Evolutionary conservation across 2,888 invertebrate species (phyloP), one percentile per base, ranked within the genome.

Genomic region (Caradrina clavipalpis): DNA sequence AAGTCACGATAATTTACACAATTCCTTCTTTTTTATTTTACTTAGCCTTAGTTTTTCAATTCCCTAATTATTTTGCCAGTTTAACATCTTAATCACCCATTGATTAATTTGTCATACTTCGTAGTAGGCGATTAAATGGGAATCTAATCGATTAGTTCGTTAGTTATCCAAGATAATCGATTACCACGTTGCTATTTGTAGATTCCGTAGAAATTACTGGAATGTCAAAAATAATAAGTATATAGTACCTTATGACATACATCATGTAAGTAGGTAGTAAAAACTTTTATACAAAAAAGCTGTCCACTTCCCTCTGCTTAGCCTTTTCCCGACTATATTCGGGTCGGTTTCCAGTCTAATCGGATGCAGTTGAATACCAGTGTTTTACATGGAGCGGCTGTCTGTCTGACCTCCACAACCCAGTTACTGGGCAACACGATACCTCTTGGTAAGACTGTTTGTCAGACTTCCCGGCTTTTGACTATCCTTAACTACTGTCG

Each of bases 91-190:
- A 69, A 81, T 54, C 26, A 73, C 42, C 47, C 64, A 68, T 77
- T 77, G 50, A 62, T 51, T 21, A 51, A 70, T 81, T 78, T 19
- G 61, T 42, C 21, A 65, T 66, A 76, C 63, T 26, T 58, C n/a
- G 39, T 26, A 57, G n/a, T 45, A 21, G n/a, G 42, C 42, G 47
- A 49, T 13, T 45, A 66, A 73, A 57, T 57, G 26, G 49, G 56
- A 19, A 26, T 13, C 1, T 42, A 70, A 70, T 80, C 57, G 31
- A 76, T 80, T 76, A 64, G 17, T 15, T 53, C 10, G 42, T 26
- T 53, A 42, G 15, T 45, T 66, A 60, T 45, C 62, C 35, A 59
- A 42, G n/a, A 21, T 53, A 65, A 78, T 69, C 65, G 53, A 76
- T 68, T 61, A 19, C 15, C 26, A 63, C 66, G 21, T 64, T 35